Percentiles rank a stretch among this genome's conserved stretches.
phyloP scores from a whole-genome alignment of 2,113 vertebrate genomes.

The Prunella fulvescens region DNA sequence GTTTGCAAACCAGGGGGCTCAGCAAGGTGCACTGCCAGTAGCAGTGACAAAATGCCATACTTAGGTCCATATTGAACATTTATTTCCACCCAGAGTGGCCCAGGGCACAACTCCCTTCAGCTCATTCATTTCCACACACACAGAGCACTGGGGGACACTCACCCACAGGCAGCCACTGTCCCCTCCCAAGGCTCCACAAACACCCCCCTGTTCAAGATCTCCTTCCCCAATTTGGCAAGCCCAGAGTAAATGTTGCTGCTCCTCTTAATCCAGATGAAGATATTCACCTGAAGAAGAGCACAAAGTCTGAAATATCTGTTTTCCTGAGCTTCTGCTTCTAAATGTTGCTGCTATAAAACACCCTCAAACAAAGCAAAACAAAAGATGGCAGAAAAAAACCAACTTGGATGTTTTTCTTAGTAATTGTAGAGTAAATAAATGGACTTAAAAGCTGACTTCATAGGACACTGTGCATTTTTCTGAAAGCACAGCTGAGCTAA shows the following conservation, averaged over 20 bases:
- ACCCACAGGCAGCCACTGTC: not conserved
- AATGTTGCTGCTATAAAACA: not conserved
- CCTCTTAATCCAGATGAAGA: not conserved
- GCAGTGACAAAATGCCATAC: not conserved
- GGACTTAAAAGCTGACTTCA: constrained; percentile 9
- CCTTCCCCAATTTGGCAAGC: not conserved
- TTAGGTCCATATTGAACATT: not conserved
- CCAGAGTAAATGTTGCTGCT: not conserved
- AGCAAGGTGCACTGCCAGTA: not conserved
- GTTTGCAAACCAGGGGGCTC: not conserved
- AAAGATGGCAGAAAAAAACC: not conserved
- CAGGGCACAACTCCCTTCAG: not conserved
- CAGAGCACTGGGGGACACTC: not conserved
- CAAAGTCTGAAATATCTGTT: not conserved
- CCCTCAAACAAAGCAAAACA: not conserved
- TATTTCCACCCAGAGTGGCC: not conserved
- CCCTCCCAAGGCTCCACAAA: not conserved
- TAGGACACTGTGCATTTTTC: not conserved
- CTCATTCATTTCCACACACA: not conserved
- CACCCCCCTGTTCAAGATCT: not conserved
- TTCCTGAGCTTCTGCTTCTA: not conserved
- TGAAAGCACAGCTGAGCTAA: constrained; percentile 22
- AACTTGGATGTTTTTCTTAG: not conserved
- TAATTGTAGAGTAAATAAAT: constrained; percentile 7
- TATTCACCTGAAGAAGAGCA: not conserved